phyloP scores from a whole-genome alignment of 2,113 vertebrate genomes.

The Gadus chalcogrammus region DNA sequence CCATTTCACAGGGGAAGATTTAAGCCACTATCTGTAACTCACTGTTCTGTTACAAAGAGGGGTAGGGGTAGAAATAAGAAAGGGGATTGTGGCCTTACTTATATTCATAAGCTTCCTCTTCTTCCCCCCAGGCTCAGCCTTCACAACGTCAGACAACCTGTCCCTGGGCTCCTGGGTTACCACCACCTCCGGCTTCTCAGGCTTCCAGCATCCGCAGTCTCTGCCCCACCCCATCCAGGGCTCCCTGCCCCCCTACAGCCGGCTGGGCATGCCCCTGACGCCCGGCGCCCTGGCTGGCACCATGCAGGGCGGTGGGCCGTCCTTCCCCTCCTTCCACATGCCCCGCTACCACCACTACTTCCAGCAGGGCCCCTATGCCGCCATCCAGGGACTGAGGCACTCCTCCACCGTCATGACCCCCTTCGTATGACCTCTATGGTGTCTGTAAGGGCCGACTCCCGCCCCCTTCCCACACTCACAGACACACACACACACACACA shows the following conservation, averaged over 20 bases:
- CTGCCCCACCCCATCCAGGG: constrained; percentile 94
- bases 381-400: constrained; percentile 97
- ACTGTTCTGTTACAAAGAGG: too few relatives aligned
- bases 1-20: too few relatives aligned
- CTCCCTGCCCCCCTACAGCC: constrained; percentile 89
- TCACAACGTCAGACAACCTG: constrained; percentile 92
- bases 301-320: constrained; percentile 91
- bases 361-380: constrained; percentile 97
- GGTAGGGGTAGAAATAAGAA: too few relatives aligned
- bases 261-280: constrained; percentile 89
- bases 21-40: too few relatives aligned
- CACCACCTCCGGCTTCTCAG: constrained; percentile 86
- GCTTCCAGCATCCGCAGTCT: constrained; percentile 92
- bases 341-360: constrained; percentile 98
- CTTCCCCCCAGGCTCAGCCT: constrained; percentile 83
- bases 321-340: constrained; percentile 98
- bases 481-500: too few relatives aligned
- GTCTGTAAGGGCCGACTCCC: neutral
- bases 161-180: constrained; percentile 97
- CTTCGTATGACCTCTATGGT: constrained; percentile 85
- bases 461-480: too few relatives aligned
- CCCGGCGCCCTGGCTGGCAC: constrained; percentile 85
- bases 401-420: constrained; percentile 97
- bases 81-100: too few relatives aligned
- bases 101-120: too few relatives aligned